These are phyloP conservation scores for Phyllostomus hastatus DNA, from an alignment of 2,113 vertebrate genomes.

Conservation along the genomic window DNA sequence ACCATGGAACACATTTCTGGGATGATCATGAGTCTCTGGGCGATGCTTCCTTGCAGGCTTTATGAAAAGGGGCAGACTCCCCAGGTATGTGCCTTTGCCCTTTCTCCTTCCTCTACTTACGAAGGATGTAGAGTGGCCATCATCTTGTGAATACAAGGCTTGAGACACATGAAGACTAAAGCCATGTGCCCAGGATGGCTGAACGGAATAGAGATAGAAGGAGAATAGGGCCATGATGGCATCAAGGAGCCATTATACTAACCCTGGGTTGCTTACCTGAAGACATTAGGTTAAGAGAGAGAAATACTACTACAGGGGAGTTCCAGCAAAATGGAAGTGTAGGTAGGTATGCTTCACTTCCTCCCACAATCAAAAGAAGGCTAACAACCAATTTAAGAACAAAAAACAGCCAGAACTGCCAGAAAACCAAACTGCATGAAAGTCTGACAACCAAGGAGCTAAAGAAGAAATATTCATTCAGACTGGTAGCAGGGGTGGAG, in stretches of 20 bases:
- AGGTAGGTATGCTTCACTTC: too few species aligned
- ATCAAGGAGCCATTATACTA: not conserved
- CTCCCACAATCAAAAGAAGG: too few species aligned
- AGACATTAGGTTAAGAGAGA: not conserved
- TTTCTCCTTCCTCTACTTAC: not conserved
- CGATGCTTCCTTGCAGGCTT: not conserved
- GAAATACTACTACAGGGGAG: not conserved
- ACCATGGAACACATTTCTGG: not conserved
- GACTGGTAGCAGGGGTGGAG: too few species aligned
- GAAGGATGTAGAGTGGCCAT: not conserved
- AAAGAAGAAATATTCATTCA: too few species aligned
- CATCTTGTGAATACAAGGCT: not conserved
- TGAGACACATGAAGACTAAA: not conserved
- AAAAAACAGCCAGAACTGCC: too few species aligned
- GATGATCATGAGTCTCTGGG: not conserved
- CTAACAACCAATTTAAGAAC: too few species aligned
- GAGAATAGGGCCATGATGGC: not conserved
- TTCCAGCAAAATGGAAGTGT: too few species aligned
- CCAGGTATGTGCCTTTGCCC: fast-evolving
- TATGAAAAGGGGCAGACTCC: not conserved
- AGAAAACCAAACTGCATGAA: too few species aligned
- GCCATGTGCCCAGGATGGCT: not conserved
- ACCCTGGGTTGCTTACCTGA: not conserved
- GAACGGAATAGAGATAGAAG: not conserved
- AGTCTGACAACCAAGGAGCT: too few species aligned